Conservation (phyloP, 1,140 invertebrate species). For the Paracyclopina nana region DNA sequence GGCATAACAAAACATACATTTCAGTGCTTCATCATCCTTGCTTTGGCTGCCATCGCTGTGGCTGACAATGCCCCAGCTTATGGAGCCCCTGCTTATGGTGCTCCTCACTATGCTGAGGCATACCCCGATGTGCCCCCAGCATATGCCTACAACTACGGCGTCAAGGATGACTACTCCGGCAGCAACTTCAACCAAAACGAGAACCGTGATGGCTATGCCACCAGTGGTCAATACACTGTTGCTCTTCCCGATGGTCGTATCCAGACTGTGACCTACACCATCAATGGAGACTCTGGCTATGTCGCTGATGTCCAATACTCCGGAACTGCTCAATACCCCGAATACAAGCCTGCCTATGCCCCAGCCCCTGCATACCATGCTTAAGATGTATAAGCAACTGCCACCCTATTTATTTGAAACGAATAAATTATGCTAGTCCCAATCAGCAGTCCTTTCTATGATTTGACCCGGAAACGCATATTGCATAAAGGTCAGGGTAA, state of each 20-base stretch:
- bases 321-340: neutral
- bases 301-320: constrained; percentile 22
- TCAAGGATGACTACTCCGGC: constrained; percentile 20
- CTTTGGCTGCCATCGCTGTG: neutral
- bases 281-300: constrained; percentile 22
- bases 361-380: too few relatives aligned
- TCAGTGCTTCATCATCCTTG: constrained; percentile 9
- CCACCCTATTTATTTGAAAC: neutral
- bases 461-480: too few relatives aligned
- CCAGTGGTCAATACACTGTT: constrained; percentile 21
- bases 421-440: too few relatives aligned
- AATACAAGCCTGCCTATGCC: constrained; percentile 10
- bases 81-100: neutral
- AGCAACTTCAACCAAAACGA: constrained; percentile 20
- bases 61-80: neutral
- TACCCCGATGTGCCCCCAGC: neutral
- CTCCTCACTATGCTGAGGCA: constrained; percentile 1
- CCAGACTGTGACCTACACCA: constrained; percentile 20
- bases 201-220: constrained; percentile 19
- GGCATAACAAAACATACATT: neutral
- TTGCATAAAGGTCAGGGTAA: too few relatives aligned
- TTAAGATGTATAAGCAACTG: neutral
- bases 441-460: too few relatives aligned
- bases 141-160: constrained; percentile 20
- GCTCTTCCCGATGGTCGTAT: constrained; percentile 22